phyloP scores from a whole-genome alignment of 92 coral and sea anemone genomes.

The Siderastrea radians region DNA sequence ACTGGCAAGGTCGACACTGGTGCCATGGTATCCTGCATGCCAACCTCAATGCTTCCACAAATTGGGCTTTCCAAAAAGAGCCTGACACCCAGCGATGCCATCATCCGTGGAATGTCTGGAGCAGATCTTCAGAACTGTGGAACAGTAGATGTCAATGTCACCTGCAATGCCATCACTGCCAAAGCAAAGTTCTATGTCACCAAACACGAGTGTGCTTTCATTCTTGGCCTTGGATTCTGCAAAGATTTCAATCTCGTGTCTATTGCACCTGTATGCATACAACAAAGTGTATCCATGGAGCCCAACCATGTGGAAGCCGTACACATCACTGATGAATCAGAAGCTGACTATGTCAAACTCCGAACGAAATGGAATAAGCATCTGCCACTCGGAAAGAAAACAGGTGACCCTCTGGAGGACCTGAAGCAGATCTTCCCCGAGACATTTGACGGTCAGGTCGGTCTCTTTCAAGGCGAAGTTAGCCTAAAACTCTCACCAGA shows the following conservation, averaged over 20 bases:
- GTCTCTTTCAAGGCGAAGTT: slow-evolving; percentile 73
- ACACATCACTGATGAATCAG: slow-evolving; percentile 72
- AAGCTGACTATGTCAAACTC: slow-evolving; percentile 65
- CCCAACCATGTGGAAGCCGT: slow-evolving; percentile 71
- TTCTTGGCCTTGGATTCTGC: slow-evolving; percentile 76
- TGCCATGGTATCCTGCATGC: slow-evolving; percentile 72
- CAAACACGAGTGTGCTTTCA: slow-evolving; percentile 66
- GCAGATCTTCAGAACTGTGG: slow-evolving; percentile 73
- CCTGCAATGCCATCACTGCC: slow-evolving; percentile 70
- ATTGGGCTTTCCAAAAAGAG: slow-evolving; percentile 51
- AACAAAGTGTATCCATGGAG: slow-evolving; percentile 70
- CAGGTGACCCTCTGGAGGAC: slow-evolving; percentile 73
- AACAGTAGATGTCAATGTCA: slow-evolving; percentile 55
- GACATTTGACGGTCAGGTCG: slow-evolving; percentile 59
- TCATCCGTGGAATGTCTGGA: slow-evolving; percentile 74
- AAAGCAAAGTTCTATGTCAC: slow-evolving; percentile 70
- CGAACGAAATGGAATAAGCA: slow-evolving; percentile 75
- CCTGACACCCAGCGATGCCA: slow-evolving; percentile 54
- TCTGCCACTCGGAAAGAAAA: slow-evolving; percentile 75
- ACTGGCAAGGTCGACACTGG: slow-evolving; percentile 70
- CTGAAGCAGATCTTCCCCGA: slow-evolving; percentile 65
- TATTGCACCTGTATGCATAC: slow-evolving; percentile 73
- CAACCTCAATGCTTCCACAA: slow-evolving; percentile 60
- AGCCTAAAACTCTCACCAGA: slow-evolving; percentile 70
- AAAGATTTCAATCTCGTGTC: slow-evolving; percentile 71